Base-by-base conservation (phyloP, 23 tunicate species). In the Ciona savignyi region DNA sequence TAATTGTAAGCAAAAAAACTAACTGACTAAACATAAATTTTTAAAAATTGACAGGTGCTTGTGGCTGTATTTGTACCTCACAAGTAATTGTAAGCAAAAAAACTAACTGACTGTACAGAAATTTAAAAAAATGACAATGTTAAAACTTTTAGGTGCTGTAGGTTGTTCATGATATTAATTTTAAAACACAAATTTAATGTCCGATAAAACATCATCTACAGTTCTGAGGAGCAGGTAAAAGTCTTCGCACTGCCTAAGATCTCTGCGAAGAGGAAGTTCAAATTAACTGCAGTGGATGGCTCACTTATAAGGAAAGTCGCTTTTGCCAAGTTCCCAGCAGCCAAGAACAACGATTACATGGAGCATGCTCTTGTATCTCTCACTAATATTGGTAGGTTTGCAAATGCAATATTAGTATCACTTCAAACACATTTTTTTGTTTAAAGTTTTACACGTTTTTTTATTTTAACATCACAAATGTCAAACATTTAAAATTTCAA, bases 201-300 rank as follows among this genome's bases (percentile, higher is more conserved):
- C 20, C 61, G 20, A 49, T 15, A 49, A 49, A 49, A 20, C 15
- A 49, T 49, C 61, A 49, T 15, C 15, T 15, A 49, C 56, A 94
- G 95, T 60, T 86, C 99, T 25, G 99, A 94, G 70, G 99, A 94
- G 64, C 99, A 94, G 66, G 28, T 94, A 51, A 94, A 94, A 65
- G 80, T 94, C 2, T 94, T 94, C 70, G 33, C 79, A 1, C 86
- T 94, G 1, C 99, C 99, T 0, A 94, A 94, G 68, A 75, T 94
- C 0, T 51, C 86, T 23, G 77, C 95, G 1, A 77, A 85, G 30
- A 72, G 87, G 29, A 94, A 94, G 65, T 82, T 83, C 72, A 94
- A 87, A 64, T 65, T 94, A 74, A 94, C 99, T 0, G 99, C 99
- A n/a, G 51, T 83, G 25, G 99, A 94, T 70, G 99, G 99, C 22